phyloP scores from a whole-genome alignment of 2,888 invertebrate species.

The Sturmia bella region DNA sequence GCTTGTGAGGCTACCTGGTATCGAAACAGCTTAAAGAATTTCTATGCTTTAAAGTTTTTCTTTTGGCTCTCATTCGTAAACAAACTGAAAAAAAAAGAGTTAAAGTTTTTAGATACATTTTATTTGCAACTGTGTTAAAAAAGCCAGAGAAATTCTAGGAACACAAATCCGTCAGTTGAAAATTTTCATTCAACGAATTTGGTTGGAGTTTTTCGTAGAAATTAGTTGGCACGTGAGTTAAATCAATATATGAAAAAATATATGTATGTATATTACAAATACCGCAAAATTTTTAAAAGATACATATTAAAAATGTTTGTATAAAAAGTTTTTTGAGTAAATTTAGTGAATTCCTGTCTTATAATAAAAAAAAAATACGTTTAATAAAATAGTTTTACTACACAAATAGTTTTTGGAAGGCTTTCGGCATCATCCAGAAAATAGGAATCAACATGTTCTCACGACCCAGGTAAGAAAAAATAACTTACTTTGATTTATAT shows the following conservation, averaged over 20 bases:
- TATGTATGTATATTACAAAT: constrained; percentile 11
- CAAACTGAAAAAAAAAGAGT: constrained; percentile 16
- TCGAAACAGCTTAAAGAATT: too few species aligned
- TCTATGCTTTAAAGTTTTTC: neutral
- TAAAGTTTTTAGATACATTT: constrained; percentile 18
- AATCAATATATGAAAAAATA: constrained; percentile 9
- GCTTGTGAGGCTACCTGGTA: too few species aligned
- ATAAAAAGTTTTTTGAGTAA: constrained; percentile 39
- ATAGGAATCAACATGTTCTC: constrained; percentile 75
- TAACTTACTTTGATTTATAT: neutral
- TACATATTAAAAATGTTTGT: constrained; percentile 6
- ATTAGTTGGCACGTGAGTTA: constrained; percentile 43
- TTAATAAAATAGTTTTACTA: neutral
- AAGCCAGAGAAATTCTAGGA: constrained; percentile 28
- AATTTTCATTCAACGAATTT: constrained; percentile 69
- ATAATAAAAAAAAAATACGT: neutral
- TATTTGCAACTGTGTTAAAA: constrained; percentile 35
- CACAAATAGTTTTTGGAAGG: constrained; percentile 12
- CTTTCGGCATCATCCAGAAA: constrained; percentile 61
- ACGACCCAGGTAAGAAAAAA: constrained; percentile 78
- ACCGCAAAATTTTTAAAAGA: constrained; percentile 33
- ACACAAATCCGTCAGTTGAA: constrained; percentile 69
- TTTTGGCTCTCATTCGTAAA: constrained; percentile 59
- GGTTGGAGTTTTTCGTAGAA: constrained; percentile 45
- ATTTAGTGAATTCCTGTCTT: constrained; percentile 14